These are phyloP conservation scores for Phaethornis superciliosus DNA, from an alignment of 2,113 vertebrate genomes.

Conservation along the genomic window DNA sequence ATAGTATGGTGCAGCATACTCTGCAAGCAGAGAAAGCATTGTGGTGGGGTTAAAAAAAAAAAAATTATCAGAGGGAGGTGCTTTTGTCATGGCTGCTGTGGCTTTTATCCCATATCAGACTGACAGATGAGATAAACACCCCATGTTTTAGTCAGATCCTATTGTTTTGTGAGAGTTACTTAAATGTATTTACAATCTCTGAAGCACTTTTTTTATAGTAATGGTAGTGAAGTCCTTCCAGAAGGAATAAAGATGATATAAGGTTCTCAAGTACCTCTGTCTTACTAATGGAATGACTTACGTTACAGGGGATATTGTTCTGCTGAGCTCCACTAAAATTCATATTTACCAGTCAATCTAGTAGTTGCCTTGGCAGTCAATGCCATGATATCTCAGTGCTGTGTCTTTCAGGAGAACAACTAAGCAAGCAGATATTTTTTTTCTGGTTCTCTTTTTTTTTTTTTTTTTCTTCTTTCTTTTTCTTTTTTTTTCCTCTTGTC, in stretches of 20 bases:
- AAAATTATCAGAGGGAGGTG: not conserved
- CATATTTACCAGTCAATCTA: conserved; percentile 68
- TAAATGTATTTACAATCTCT: conserved; percentile 57
- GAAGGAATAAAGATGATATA: conserved; percentile 63
- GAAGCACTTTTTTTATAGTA: conserved; percentile 33
- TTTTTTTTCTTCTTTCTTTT: not conserved
- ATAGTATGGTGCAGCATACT: not conserved
- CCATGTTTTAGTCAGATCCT: conserved; percentile 56
- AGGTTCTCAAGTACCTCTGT: conserved; percentile 49
- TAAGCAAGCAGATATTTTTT: conserved; percentile 38
- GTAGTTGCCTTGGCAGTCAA: conserved; percentile 18
- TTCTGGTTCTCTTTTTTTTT: not conserved
- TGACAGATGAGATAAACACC: conserved; percentile 51
- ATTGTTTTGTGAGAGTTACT: conserved; percentile 58
- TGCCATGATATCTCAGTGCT: not conserved
- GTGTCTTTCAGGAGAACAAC: conserved; percentile 31
- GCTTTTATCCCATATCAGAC: conserved; percentile 30
- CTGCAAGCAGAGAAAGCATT: not conserved
- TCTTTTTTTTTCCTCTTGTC: not conserved
- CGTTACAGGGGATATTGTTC: conserved; percentile 22
- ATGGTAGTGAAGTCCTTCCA: conserved; percentile 60
- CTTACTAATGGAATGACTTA: conserved; percentile 73
- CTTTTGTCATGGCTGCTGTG: conserved; percentile 8
- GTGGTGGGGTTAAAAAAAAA: not conserved
- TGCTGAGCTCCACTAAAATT: conserved; percentile 54